These are phyloP conservation scores for Nothobranchius furzeri DNA, from an alignment of 2,113 vertebrate species.

Conservation along the genomic window DNA sequence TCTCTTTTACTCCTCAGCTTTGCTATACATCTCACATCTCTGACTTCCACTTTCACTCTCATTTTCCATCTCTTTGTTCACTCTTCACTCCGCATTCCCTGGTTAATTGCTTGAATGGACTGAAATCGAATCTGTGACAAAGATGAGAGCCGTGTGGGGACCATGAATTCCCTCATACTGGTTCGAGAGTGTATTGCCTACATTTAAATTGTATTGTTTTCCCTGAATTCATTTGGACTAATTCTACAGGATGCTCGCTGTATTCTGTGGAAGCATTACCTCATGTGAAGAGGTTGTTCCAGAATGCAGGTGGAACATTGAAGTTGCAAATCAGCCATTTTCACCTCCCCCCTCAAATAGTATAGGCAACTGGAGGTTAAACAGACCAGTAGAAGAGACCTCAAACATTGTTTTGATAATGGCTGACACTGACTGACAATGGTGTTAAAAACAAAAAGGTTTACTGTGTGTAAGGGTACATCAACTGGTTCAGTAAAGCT, in stretches of 20 bases:
- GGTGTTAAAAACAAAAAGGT: no score
- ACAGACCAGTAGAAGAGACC: background rate
- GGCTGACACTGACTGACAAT: no score
- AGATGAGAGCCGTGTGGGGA: background rate
- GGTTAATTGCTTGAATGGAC: background rate
- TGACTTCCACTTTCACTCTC: background rate
- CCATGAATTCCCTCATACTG: constrained; percentile 2
- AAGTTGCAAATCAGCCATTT: background rate
- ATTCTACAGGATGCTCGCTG: background rate
- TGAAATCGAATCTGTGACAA: background rate
- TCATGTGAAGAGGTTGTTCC: background rate
- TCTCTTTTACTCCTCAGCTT: constrained; percentile 9
- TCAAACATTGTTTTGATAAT: no score
- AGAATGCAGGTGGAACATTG: background rate
- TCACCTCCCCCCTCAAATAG: background rate
- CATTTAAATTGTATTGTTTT: background rate
- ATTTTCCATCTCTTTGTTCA: background rate
- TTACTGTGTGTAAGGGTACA: no score
- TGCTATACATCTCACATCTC: constrained; percentile 4
- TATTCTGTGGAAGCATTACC: background rate
- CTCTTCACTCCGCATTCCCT: constrained; percentile 4
- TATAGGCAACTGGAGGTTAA: background rate
- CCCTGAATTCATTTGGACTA: background rate
- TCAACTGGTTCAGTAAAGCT: no score
- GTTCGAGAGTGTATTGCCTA: background rate